Percentiles rank a stretch among this genome's conserved stretches.
Conservation (phyloP, 2,113 vertebrate species). For the Aphyosemion australe region DNA sequence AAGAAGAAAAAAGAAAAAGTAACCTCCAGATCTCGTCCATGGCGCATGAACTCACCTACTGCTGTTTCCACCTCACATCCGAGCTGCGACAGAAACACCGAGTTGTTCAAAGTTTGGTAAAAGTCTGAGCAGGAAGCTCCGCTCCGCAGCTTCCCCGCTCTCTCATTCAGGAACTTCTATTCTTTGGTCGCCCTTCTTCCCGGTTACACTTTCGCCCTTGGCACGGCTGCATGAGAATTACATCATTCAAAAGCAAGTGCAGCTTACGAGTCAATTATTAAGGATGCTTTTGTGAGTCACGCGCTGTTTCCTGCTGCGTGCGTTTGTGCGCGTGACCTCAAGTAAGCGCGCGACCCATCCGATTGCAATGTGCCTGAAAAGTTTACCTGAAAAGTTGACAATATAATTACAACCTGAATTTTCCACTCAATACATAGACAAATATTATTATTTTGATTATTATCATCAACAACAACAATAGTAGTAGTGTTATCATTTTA, state of each 20-base stretch:
- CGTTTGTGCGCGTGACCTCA: neutral
- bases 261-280: constrained; percentile 30
- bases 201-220: constrained; percentile 53
- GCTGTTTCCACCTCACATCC: constrained; percentile 11
- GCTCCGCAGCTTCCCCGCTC: constrained; percentile 30
- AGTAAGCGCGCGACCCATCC: neutral
- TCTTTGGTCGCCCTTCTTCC: neutral
- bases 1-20: no score
- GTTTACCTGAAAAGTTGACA: no score
- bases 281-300: neutral
- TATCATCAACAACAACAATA: no score
- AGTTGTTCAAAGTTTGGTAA: constrained; percentile 3
- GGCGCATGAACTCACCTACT: constrained; percentile 41
- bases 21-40: no score
- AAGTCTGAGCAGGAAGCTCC: constrained; percentile 23
- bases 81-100: no score
- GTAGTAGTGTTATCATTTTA: no score
- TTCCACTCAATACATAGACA: no score
- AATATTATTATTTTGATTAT: no score
- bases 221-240: constrained; percentile 12
- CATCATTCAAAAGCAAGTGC: constrained; percentile 34
- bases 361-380: no score
- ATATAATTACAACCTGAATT: no score
- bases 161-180: constrained; percentile 47
- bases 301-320: neutral